Evolutionary conservation across 1,140 invertebrate species (phyloP).

Genomic region (Drosophila saltans): DNA sequence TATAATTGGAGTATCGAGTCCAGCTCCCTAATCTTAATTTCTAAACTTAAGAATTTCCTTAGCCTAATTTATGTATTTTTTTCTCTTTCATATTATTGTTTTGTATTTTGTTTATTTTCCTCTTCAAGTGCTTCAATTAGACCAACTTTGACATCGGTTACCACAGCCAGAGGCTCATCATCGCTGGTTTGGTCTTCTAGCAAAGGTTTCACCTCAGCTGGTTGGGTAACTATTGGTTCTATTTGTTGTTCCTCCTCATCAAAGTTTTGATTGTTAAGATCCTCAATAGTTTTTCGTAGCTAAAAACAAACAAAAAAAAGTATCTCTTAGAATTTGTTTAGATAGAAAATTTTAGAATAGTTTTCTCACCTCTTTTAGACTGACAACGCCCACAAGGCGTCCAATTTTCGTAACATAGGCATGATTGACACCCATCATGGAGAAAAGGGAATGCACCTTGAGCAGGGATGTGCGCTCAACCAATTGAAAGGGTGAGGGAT

Average conservation of each 20-base stretch:
- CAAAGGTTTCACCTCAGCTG: conserved; percentile 62
- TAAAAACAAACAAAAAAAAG: conserved; percentile 68
- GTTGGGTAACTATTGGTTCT: conserved; percentile 37
- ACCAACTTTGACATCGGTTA: background rate
- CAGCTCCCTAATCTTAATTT: background rate
- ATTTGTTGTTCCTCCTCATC: conserved; percentile 74
- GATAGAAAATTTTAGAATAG: background rate
- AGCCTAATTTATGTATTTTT: background rate
- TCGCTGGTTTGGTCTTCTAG: conserved; percentile 24
- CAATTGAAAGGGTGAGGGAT: conserved; percentile 99
- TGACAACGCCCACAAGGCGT: conserved; percentile 96
- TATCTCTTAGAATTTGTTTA: background rate
- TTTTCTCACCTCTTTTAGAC: conserved; percentile 92
- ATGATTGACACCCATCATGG: conserved; percentile 97
- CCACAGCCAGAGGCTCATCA: background rate
- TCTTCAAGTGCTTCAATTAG: conserved; percentile 1
- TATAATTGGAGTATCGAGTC: background rate
- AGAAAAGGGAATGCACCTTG: conserved; percentile 99
- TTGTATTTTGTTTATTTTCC: background rate
- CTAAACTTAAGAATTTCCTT: background rate
- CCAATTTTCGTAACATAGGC: conserved; percentile 99
- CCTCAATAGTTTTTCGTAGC: conserved; percentile 93
- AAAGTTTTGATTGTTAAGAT: conserved; percentile 90
- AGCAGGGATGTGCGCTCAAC: conserved; percentile 97
- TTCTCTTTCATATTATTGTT: background rate